Conservation (phyloP, 2,888 invertebrate genomes). For the Brenthis daphne region DNA sequence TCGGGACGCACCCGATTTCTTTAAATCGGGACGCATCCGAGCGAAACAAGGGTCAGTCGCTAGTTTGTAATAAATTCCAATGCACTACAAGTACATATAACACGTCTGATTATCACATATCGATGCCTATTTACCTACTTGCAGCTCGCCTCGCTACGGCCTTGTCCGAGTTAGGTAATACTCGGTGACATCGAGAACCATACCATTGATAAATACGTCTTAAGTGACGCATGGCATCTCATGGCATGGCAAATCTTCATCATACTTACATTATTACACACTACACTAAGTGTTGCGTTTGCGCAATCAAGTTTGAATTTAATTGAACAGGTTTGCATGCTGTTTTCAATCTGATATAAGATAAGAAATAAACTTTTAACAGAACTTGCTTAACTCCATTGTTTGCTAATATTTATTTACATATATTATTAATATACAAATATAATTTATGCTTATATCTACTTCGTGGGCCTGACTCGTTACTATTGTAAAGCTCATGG, state of each 20-base stretch:
- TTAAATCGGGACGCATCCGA: too few species aligned
- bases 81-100: conserved; percentile 5
- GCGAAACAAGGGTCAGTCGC: too few species aligned
- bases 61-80: conserved; percentile 1
- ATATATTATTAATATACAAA: too few species aligned
- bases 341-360: too few species aligned
- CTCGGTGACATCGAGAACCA: conserved; percentile 27
- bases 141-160: conserved; percentile 17
- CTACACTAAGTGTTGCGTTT: neutral
- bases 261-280: conserved; percentile 1
- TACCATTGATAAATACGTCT: neutral
- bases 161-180: conserved; percentile 36
- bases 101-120: conserved; percentile 21
- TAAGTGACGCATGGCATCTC: neutral
- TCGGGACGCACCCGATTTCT: too few species aligned
- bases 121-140: conserved; percentile 8
- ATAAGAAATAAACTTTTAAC: too few species aligned
- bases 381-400: too few species aligned
- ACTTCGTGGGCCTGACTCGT: neutral
- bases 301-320: neutral
- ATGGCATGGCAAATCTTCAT: conserved; percentile 4
- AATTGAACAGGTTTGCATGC: conserved; percentile 1
- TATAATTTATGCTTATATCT: too few species aligned
- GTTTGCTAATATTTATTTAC: too few species aligned
- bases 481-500: conserved; percentile 13